A percentile compares a stretch with the other conserved stretches of the same genome.
Evolutionary conservation across 35 echinoderm and acorn worm species (phyloP).

Genomic region (Apostichopus californicus): DNA sequence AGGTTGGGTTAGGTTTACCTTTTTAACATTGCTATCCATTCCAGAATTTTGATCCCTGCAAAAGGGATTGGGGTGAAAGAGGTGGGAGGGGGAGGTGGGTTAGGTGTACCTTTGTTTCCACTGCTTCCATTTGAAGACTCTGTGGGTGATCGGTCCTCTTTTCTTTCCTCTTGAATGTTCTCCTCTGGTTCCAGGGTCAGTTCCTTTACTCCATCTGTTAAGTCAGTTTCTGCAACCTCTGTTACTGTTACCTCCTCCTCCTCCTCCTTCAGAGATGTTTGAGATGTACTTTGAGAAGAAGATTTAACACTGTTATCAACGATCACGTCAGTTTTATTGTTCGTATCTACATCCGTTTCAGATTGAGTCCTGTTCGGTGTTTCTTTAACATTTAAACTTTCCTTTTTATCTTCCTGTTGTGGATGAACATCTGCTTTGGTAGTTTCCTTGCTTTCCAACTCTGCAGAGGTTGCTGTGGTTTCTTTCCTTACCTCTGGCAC

Average conservation of each 20-base stretch:
- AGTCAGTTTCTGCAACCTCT: not conserved
- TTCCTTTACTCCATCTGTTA: conserved; percentile 29
- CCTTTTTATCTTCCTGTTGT: conserved; percentile 3
- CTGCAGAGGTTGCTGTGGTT: not conserved
- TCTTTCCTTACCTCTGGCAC: conserved; percentile 57
- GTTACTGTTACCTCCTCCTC: not conserved
- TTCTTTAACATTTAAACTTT: conserved; percentile 12
- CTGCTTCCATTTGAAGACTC: conserved; percentile 66
- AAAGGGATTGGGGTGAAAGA: no score
- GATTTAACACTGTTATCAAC: not conserved
- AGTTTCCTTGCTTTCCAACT: not conserved
- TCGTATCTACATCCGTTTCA: not conserved
- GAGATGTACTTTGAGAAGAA: not conserved
- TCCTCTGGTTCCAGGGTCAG: conserved; percentile 41
- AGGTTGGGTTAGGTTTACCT: not conserved
- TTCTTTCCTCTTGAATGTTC: not conserved
- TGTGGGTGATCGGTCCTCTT: conserved; percentile 51
- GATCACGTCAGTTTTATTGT: conserved; percentile 1
- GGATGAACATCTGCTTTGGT: not conserved
- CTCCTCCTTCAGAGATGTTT: not conserved
- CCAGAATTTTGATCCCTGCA: no score
- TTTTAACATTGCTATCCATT: not conserved
- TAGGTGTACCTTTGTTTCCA: conserved; percentile 48
- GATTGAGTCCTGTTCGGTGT: conserved; percentile 26
- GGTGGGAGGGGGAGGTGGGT: no score